Conservation (phyloP, 2,113 vertebrate species). For the Engraulis encrasicolus region DNA sequence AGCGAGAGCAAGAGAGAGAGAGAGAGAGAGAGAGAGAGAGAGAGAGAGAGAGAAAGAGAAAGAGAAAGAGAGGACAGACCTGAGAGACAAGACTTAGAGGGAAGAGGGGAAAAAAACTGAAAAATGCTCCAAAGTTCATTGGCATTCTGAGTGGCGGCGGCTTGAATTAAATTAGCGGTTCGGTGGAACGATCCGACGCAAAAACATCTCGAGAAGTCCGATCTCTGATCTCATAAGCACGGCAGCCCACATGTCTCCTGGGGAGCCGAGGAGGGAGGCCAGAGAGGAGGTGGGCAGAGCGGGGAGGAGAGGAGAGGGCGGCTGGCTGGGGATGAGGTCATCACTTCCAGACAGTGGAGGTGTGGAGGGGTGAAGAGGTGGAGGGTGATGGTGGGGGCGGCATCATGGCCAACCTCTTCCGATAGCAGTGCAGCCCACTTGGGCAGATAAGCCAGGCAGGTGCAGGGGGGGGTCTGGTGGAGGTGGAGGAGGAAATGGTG, state of each 20-base stretch:
- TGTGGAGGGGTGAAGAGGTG: no score
- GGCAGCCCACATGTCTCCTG: no score
- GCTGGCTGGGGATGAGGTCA: no score
- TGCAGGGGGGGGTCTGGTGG: constrained; percentile 1
- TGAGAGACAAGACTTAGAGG: not conserved
- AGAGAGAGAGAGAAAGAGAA: not conserved
- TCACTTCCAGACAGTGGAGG: not conserved
- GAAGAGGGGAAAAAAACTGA: not conserved
- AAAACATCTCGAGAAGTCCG: no score
- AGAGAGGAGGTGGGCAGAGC: no score
- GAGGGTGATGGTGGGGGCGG: no score
- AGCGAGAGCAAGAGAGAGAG: not conserved
- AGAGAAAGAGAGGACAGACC: constrained; percentile 51
- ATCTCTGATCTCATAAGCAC: no score
- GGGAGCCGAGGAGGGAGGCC: no score
- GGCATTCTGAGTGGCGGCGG: not conserved
- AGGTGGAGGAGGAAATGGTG: no score
- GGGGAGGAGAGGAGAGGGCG: no score
- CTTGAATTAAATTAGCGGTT: not conserved
- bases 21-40: not conserved
- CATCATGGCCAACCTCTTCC: no score
- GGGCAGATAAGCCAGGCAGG: not conserved
- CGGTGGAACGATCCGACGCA: not conserved
- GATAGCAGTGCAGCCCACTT: not conserved
- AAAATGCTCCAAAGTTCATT: not conserved